phyloP scores from a whole-genome alignment of 2,888 invertebrate species.

The Frankliniella fusca region DNA sequence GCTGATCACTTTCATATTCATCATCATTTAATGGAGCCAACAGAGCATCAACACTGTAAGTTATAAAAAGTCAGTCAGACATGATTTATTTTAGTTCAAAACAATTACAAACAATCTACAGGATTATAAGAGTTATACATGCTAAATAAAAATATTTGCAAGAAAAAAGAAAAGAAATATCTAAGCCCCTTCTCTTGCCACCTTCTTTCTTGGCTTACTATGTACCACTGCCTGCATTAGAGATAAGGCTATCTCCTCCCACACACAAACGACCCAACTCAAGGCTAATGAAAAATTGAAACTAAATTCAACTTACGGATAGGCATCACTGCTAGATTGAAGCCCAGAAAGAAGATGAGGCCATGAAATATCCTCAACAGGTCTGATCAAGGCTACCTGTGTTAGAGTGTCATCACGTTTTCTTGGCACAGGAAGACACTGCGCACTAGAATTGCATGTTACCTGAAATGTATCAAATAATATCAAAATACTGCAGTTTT shows the following conservation, averaged over 20 bases:
- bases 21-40: constrained; percentile 42
- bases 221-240: not conserved
- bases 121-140: not conserved
- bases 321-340: not conserved
- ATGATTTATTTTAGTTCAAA: constrained; percentile 36
- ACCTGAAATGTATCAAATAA: not conserved
- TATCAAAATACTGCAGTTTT: not conserved
- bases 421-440: not conserved
- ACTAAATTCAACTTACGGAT: not conserved
- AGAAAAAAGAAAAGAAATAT: not conserved
- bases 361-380: constrained; percentile 10
- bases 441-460: not conserved
- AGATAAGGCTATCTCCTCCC: constrained; percentile 7
- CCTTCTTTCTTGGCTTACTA: not conserved
- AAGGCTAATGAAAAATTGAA: not conserved
- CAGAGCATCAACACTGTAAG: constrained; percentile 42
- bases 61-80: constrained; percentile 34
- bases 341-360: not conserved
- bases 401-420: constrained; percentile 28
- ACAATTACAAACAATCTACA: not conserved
- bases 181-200: not conserved
- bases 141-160: not conserved
- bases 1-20: constrained; percentile 48
- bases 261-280: not conserved
- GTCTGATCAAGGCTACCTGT: not conserved